Base-by-base conservation (phyloP, 1,140 invertebrate genomes). In the Pogonomyrmex barbatus region DNA sequence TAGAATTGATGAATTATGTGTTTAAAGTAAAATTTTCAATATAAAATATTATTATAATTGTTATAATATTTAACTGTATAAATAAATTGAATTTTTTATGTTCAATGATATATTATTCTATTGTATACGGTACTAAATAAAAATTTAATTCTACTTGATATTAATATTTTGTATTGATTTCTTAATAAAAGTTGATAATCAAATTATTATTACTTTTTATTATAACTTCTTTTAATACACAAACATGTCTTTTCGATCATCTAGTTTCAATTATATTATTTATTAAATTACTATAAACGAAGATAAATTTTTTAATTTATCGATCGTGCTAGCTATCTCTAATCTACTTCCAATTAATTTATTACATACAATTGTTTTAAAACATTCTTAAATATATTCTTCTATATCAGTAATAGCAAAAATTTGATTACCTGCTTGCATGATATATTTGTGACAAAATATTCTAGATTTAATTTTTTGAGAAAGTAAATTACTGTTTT, bases 381-480 rank as follows among this genome's bases (percentile, higher is more conserved):
- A 5, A 45, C 12, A 30, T 30, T 4, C 12, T 39, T 10, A 8
- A 0, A 17, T 33, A 47, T 58, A 60, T 8, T 65, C 12, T 6
- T 12, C n/a, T 52, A 4, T 42, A 9, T 24, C 30, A 24, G 12
- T 42, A 42, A 39, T 24, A 42, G 2, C 4, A 65, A 50, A 47
- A 65, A 3, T 78, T 65, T 24, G 0, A 79, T 67, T 79, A 79
- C 47, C 77, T 79, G 47, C 12, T 67, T 60, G 39, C 54, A 45
- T 79, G 5, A 5, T 77, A 50, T 3, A 42, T 42, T 4, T 39
- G 47, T n/a, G 24, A 24, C 33, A 47, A 65, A 54, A 39, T 67
- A 52, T 65, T 56, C n/a, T 14, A 36, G 6, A 52, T 1, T 45
- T 54, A 24, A 3, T 3, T 36, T 6, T 12, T 78, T 24, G n/a